Conservation (phyloP, 2,113 vertebrate genomes). For the Ceyx cyanopectus region DNA sequence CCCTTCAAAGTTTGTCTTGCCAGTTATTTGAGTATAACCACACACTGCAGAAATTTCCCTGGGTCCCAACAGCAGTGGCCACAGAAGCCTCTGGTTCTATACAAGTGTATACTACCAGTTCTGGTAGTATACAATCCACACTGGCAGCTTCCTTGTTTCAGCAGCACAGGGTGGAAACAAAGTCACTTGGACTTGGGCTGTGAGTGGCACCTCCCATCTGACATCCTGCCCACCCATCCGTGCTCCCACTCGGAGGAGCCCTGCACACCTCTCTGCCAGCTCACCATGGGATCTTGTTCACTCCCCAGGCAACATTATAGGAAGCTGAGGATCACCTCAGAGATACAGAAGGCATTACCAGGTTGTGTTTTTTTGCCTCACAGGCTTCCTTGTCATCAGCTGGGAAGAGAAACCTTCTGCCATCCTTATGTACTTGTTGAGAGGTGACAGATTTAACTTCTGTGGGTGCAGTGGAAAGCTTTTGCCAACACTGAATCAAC, state of each 20-base stretch:
- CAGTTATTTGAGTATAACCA: background rate
- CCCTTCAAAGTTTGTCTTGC: background rate
- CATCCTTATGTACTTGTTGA: background rate
- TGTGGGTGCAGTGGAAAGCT: background rate
- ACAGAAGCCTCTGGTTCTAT: background rate
- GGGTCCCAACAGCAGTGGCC: background rate
- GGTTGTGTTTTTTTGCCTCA: background rate
- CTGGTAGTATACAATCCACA: background rate
- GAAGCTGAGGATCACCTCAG: slow-evolving; percentile 4
- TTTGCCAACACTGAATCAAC: slow-evolving; percentile 32
- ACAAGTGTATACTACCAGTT: background rate
- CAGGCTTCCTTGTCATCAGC: slow-evolving; percentile 37
- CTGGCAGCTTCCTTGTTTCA: background rate
- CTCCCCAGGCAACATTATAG: background rate
- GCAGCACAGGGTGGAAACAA: background rate
- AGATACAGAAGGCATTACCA: background rate
- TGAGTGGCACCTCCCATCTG: background rate
- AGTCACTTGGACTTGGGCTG: accelerated
- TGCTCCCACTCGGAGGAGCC: background rate
- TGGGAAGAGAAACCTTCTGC: background rate
- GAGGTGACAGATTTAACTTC: slow-evolving; percentile 6
- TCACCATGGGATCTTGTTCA: background rate
- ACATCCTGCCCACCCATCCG: slow-evolving; percentile 22
- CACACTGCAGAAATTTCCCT: background rate
- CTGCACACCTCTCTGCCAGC: background rate